A percentile compares a stretch with the other conserved stretches of the same genome.
These are phyloP conservation scores for Apodemia duryi DNA, from an alignment of 2,888 invertebrate genomes.

Conservation along the genomic window DNA sequence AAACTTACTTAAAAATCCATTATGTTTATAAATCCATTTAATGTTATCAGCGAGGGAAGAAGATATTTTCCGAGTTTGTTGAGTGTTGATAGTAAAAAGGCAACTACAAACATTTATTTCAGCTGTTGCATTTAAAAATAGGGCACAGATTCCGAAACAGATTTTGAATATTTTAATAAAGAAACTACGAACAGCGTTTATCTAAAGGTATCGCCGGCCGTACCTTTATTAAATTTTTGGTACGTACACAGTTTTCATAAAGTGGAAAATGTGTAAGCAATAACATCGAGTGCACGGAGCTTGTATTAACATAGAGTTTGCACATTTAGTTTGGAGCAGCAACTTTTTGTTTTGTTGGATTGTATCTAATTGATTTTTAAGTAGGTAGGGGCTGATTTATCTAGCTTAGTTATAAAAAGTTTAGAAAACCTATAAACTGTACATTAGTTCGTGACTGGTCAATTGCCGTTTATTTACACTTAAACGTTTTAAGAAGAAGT, in stretches of 20 bases:
- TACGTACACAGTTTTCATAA: slow-evolving; percentile 13
- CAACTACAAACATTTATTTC: not conserved
- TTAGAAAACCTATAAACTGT: too few species aligned
- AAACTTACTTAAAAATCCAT: too few species aligned
- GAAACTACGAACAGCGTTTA: slow-evolving; percentile 7
- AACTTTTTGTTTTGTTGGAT: too few species aligned
- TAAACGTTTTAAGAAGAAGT: too few species aligned
- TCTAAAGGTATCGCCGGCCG: not conserved
- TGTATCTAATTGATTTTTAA: too few species aligned
- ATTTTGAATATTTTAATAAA: slow-evolving; percentile 15
- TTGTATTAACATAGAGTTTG: not conserved
- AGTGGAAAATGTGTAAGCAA: slow-evolving; percentile 12
- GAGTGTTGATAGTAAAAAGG: not conserved
- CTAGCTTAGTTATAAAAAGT: too few species aligned
- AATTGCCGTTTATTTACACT: too few species aligned
- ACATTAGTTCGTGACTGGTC: too few species aligned
- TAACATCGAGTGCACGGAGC: not conserved
- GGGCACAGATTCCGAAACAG: not conserved
- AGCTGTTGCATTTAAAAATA: not conserved
- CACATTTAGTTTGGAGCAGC: not conserved
- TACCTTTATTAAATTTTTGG: slow-evolving; percentile 11
- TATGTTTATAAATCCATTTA: too few species aligned
- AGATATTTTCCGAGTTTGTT: too few species aligned
- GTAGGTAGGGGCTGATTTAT: too few species aligned
- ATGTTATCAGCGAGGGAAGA: too few species aligned